A percentile compares a stretch with the other conserved stretches of the same genome.
phyloP scores from a whole-genome alignment of 2,113 vertebrate genomes.

The Toxotes chatareus region DNA sequence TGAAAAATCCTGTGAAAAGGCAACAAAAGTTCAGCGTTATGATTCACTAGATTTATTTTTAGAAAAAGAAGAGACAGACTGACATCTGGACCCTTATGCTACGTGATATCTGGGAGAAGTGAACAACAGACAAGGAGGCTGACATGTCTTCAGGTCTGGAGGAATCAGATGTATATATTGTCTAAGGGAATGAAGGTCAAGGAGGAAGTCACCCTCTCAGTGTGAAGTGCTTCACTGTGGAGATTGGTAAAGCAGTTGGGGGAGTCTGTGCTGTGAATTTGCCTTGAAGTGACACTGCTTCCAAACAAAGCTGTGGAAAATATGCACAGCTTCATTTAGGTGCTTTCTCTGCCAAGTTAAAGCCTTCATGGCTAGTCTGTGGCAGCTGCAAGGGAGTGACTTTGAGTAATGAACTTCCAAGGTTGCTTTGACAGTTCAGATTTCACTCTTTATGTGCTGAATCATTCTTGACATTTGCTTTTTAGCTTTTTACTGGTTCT shows the following conservation, averaged over 20 bases:
- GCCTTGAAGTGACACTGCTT: conserved; percentile 18
- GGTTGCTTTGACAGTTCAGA: conserved; percentile 34
- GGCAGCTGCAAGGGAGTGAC: conserved; percentile 52
- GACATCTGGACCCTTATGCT: neutral
- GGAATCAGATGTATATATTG: conserved; percentile 26
- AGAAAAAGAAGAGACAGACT: conserved; percentile 10
- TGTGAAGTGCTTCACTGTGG: conserved; percentile 6
- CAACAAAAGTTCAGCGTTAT: neutral
- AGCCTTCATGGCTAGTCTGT: conserved; percentile 41
- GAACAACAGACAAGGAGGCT: conserved; percentile 9
- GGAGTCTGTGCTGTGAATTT: conserved; percentile 28
- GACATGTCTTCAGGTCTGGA: conserved; percentile 14
- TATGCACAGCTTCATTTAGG: conserved; percentile 64
- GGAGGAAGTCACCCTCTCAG: conserved; percentile 13
- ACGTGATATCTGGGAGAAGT: neutral
- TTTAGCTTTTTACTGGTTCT: conserved; percentile 13
- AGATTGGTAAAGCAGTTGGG: conserved; percentile 1
- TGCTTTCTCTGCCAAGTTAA: conserved; percentile 55
- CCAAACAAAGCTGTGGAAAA: conserved; percentile 69
- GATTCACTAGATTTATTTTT: neutral
- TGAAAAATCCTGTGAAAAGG: neutral
- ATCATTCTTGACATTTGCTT: neutral
- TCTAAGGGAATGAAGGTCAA: conserved; percentile 17
- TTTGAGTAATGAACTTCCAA: conserved; percentile 56
- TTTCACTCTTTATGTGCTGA: conserved; percentile 29